Evolutionary conservation across 2,888 invertebrate genomes (phyloP).

Genomic region (Ethmia dodecea): DNA sequence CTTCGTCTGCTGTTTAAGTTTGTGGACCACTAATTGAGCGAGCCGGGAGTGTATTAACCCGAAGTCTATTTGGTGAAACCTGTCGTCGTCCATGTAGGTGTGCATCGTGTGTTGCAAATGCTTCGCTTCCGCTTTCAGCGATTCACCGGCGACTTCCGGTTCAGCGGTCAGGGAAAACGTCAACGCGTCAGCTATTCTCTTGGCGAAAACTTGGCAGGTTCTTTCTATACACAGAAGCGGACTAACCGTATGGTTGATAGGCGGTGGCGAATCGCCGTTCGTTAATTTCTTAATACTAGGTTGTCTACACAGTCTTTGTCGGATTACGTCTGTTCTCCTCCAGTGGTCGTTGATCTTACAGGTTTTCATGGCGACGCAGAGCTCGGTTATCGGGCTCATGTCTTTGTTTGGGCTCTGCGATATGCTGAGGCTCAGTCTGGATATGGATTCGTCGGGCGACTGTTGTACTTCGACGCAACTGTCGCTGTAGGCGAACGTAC

Average conservation of each 20-base stretch:
- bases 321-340: constrained; percentile 51
- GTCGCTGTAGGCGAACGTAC: constrained; percentile 53
- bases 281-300: constrained; percentile 33
- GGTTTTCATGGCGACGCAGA: constrained; percentile 77
- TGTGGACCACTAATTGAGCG: constrained; percentile 79
- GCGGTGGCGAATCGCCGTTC: constrained; percentile 43
- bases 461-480: constrained; percentile 43
- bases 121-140: constrained; percentile 81
- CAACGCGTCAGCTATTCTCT: constrained; percentile 81
- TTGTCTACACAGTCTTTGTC: constrained; percentile 52
- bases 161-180: constrained; percentile 75
- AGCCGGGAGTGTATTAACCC: constrained; percentile 81
- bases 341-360: constrained; percentile 64
- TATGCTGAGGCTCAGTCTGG: constrained; percentile 44
- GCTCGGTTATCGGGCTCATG: constrained; percentile 77
- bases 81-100: constrained; percentile 82
- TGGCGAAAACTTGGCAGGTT: constrained; percentile 81
- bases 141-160: constrained; percentile 73
- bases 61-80: constrained; percentile 81
- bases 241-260: constrained; percentile 55
- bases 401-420: constrained; percentile 38
- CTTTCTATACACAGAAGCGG: constrained; percentile 62
- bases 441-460: constrained; percentile 46
- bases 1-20: constrained; percentile 66
- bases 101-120: constrained; percentile 82